Percentiles rank a stretch among this genome's conserved stretches.
These are phyloP conservation scores for Sebastes cheni DNA, from an alignment of 2,797 vertebrate species.

Conservation along the genomic window DNA sequence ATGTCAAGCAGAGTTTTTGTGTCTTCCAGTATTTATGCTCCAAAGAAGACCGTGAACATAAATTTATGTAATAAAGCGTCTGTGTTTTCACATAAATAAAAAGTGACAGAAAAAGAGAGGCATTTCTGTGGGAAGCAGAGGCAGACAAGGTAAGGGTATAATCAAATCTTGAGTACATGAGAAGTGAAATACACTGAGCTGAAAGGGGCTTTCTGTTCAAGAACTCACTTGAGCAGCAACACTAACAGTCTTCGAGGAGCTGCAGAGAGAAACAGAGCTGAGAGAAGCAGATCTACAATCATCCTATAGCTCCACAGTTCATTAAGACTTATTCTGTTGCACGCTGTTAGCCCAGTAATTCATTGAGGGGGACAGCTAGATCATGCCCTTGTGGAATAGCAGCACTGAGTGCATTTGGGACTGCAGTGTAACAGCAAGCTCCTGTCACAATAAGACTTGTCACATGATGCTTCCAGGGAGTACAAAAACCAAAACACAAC, in stretches of 20 bases:
- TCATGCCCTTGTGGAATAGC: slow-evolving; percentile 49
- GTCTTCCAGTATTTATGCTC: not conserved
- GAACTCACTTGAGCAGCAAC: slow-evolving; percentile 5
- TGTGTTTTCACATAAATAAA: not conserved
- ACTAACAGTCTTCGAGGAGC: slow-evolving; percentile 15
- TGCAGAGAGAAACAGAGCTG: slow-evolving; percentile 19
- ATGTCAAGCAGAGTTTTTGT: not conserved
- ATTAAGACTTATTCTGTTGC: slow-evolving; percentile 54
- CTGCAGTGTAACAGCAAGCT: slow-evolving; percentile 54
- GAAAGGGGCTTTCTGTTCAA: slow-evolving; percentile 17
- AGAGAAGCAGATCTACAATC: slow-evolving; percentile 44
- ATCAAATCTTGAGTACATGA: slow-evolving; percentile 15
- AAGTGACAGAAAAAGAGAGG: not conserved
- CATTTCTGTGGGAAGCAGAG: not conserved
- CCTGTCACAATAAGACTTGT: slow-evolving; percentile 60
- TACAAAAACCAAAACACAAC: slow-evolving; percentile 48
- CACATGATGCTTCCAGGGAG: slow-evolving; percentile 59
- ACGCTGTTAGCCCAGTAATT: slow-evolving; percentile 18
- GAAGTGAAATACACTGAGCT: slow-evolving; percentile 10
- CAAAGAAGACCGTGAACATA: not conserved
- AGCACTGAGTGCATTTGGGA: slow-evolving; percentile 57
- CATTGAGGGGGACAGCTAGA: slow-evolving; percentile 54
- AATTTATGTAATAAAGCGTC: slow-evolving; percentile 8
- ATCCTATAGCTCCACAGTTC: slow-evolving; percentile 35
- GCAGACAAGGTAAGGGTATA: slow-evolving; percentile 6